Conservation (phyloP, 2,113 vertebrate genomes). For the Pedionomus torquatus region DNA sequence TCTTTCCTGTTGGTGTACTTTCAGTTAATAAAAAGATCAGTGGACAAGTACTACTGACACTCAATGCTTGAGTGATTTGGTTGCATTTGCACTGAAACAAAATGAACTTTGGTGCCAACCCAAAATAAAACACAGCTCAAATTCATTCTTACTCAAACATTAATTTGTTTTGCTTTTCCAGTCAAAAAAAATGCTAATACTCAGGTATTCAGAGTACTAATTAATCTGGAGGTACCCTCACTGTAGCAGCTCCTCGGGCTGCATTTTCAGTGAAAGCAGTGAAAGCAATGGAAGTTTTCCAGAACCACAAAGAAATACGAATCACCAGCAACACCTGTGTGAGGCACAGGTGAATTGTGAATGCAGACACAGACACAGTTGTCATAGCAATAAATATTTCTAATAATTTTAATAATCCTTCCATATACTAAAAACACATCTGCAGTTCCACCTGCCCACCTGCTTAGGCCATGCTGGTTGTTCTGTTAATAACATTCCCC, state of each 20-base stretch:
- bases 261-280: background rate
- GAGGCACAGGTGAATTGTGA: background rate
- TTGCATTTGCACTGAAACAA: background rate
- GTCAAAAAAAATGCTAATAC: background rate
- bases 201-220: background rate
- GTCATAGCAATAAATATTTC: background rate
- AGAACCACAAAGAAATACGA: background rate
- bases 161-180: conserved; percentile 1
- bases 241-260: background rate
- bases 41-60: background rate
- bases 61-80: background rate
- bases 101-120: background rate
- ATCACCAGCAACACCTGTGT: background rate
- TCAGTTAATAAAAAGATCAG: background rate
- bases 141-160: background rate
- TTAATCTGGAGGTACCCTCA: background rate
- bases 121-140: background rate
- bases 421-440: background rate
- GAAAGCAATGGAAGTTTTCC: background rate
- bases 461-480: background rate
- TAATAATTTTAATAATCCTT: background rate
- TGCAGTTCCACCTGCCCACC: background rate
- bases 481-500: background rate
- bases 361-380: background rate
- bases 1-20: background rate